Base-by-base conservation (phyloP, 2,113 vertebrate genomes). In the Pimephales promelas region DNA sequence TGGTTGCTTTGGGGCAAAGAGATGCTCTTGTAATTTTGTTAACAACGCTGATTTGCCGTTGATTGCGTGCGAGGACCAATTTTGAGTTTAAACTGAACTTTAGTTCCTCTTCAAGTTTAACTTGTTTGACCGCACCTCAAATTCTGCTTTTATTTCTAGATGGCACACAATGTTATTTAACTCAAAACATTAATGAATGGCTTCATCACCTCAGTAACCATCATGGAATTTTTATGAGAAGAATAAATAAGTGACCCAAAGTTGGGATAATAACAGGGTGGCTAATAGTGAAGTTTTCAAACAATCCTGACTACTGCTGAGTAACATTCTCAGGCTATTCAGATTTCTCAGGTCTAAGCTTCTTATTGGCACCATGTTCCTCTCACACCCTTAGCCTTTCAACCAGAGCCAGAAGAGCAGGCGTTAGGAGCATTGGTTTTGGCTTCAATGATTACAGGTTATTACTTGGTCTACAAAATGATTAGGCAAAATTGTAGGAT, bases 311-410 rank as follows among this genome's bases (percentile, higher is more conserved):
- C 34, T 84, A 28, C 49, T 85, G 72, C 61, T 34, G 83, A 79
- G 88, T 86, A 83, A 36, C 83, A 82, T 88, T 86, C 64, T 78
- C 54, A 83, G 89, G 92, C 90, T 79, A 90, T 90, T 40, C 49
- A 87, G 36, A 86, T 92, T 88, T 86, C 86, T 90, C 90, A 90
- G 92, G 91, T 91, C 0, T 92, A 91, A 93, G 91, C 93, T 89
- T 52, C 86, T 57, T 79, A 24, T 88, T 78, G 90, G 85, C 89
- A 81, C 72, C 64, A 81, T 77, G 72, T 83, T 87, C 85, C 49
- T 84, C 89, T 88, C 73, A 56, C 84, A 74, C 2, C 34, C 3
- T 73, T 82, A 83, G 45, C 26, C 88, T 90, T 88, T 88, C 89
- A 79, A 85, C 64, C 66, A 43, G 0, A 22, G 88, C 73, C 64